Percentiles rank a stretch among this genome's conserved stretches.
These are phyloP conservation scores for Peromyscus aztecus DNA, from an alignment of 2,797 vertebrate species.

Conservation along the genomic window DNA sequence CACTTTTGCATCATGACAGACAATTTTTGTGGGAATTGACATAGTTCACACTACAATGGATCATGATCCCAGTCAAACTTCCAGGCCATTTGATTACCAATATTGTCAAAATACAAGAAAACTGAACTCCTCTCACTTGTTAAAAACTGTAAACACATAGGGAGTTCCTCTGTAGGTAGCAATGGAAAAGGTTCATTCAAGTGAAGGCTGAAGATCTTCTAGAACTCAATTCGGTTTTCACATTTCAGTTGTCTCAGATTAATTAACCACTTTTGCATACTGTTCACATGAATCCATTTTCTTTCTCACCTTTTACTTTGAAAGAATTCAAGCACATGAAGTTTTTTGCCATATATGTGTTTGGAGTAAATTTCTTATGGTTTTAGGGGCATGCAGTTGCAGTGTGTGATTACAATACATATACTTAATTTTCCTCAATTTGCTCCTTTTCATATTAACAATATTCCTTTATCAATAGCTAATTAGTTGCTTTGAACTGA, in stretches of 20 bases:
- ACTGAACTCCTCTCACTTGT: accelerated
- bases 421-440: background rate
- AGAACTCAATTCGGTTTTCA: background rate
- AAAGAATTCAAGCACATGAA: background rate
- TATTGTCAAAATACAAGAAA: background rate
- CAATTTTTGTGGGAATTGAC: background rate
- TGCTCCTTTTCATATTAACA: background rate
- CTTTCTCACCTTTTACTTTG: background rate
- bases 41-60: background rate
- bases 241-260: background rate
- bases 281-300: background rate
- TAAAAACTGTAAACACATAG: background rate
- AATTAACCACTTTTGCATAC: background rate
- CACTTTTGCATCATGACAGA: background rate
- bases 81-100: background rate
- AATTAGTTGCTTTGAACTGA: background rate
- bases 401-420: background rate
- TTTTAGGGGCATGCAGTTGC: background rate
- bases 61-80: background rate
- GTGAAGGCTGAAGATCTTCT: background rate
- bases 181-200: background rate
- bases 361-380: background rate
- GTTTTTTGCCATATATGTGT: background rate
- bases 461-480: background rate
- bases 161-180: background rate